Evolutionary conservation across 2,797 vertebrate genomes (phyloP).

Genomic region (Hyperoplus immaculatus): DNA sequence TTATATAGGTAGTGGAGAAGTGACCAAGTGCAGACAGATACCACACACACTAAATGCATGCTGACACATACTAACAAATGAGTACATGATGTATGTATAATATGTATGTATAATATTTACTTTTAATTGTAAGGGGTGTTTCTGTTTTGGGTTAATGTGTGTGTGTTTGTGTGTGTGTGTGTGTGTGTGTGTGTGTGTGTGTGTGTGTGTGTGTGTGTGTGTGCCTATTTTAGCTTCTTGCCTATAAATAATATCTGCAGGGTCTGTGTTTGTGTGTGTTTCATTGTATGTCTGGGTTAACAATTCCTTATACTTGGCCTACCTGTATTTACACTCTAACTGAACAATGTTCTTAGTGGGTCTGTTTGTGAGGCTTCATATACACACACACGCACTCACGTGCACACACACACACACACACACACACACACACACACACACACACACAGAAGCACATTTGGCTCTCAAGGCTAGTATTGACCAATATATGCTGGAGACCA

Average conservation of each 20-base stretch:
- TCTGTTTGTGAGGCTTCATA: slow-evolving; percentile 1
- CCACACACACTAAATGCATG: not conserved
- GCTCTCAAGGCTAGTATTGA: slow-evolving; percentile 31
- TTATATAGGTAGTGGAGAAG: slow-evolving; percentile 7
- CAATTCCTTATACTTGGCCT: slow-evolving; percentile 13
- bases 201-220: not conserved
- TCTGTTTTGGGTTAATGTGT: slow-evolving; percentile 1
- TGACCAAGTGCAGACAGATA: slow-evolving; percentile 7
- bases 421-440: too few species aligned
- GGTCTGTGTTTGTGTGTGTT: slow-evolving; percentile 2
- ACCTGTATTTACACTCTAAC: slow-evolving; percentile 33
- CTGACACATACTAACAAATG: slow-evolving; percentile 9
- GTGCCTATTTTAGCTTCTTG: not conserved
- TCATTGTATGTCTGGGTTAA: slow-evolving; percentile 13
- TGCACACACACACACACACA: too few species aligned
- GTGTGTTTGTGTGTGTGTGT: not conserved
- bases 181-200: not conserved
- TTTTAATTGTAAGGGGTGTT: slow-evolving; percentile 20
- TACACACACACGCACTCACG: too few species aligned
- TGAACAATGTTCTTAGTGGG: slow-evolving; percentile 9
- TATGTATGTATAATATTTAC: too few species aligned
- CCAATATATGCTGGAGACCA: slow-evolving; percentile 29
- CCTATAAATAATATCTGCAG: too few species aligned
- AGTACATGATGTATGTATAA: slow-evolving; percentile 19
- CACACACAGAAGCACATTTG: not conserved